These are phyloP conservation scores for Epistrophella euchroma DNA, from an alignment of 2,888 invertebrate species.

Conservation along the genomic window DNA sequence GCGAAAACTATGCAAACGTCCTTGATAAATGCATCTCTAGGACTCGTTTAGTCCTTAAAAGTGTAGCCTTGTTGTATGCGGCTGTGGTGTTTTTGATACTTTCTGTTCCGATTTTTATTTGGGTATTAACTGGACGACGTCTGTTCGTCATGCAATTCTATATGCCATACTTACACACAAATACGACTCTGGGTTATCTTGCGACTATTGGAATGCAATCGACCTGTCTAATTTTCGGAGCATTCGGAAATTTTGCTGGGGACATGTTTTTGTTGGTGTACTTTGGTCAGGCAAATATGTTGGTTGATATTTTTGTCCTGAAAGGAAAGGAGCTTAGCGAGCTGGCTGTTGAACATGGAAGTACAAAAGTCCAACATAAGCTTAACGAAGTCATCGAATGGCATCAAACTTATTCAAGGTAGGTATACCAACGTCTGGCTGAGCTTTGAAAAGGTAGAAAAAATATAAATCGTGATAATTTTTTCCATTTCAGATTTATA, in stretches of 20 bases:
- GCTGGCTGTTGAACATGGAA: not conserved
- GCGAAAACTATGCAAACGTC: slow-evolving; percentile 35
- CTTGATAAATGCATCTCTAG: slow-evolving; percentile 51
- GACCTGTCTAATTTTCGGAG: slow-evolving; percentile 61
- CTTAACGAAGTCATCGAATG: slow-evolving; percentile 64
- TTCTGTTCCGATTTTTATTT: slow-evolving; percentile 47
- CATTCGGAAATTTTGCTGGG: slow-evolving; percentile 71
- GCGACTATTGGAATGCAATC: slow-evolving; percentile 62
- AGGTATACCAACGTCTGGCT: not conserved
- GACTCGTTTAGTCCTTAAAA: slow-evolving; percentile 33
- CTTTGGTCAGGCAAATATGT: slow-evolving; percentile 57
- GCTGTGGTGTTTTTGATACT: slow-evolving; percentile 10
- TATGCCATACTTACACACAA: slow-evolving; percentile 68
- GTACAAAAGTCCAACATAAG: not conserved
- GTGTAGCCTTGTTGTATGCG: slow-evolving; percentile 43
- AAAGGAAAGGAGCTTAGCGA: slow-evolving; percentile 64
- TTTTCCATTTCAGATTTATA: slow-evolving; percentile 18
- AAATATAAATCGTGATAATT: not conserved
- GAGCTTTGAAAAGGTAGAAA: not conserved
- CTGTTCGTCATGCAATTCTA: slow-evolving; percentile 67
- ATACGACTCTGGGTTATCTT: slow-evolving; percentile 63
- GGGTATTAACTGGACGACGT: slow-evolving; percentile 34
- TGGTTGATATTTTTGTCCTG: slow-evolving; percentile 64
- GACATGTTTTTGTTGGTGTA: slow-evolving; percentile 67
- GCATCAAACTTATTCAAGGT: slow-evolving; percentile 73